Conservation (phyloP, 2,888 invertebrate species). For the Hirtodrosophila confusa region DNA sequence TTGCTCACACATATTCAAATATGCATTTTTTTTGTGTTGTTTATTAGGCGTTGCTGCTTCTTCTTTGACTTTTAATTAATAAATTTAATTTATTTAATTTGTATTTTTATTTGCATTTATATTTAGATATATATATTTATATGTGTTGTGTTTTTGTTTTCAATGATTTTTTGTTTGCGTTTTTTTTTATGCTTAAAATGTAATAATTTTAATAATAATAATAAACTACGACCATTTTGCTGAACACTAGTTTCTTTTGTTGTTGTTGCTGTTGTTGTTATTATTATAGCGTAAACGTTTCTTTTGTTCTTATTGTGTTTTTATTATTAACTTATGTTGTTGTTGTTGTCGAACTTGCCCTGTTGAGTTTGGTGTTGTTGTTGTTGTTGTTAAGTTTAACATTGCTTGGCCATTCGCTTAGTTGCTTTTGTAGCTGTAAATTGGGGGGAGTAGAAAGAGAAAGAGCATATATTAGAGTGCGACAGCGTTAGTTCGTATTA, state of each 20-base stretch:
- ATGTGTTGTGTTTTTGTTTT: slow-evolving; percentile 21
- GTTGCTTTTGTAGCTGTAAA: slow-evolving; percentile 56
- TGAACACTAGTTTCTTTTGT: slow-evolving; percentile 48
- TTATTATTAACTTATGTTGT: slow-evolving; percentile 14
- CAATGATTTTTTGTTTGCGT: slow-evolving; percentile 33
- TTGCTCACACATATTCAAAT: not conserved
- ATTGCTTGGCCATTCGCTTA: slow-evolving; percentile 32
- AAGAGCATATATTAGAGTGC: slow-evolving; percentile 42
- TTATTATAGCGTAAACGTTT: slow-evolving; percentile 14
- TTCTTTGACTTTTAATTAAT: slow-evolving; percentile 45
- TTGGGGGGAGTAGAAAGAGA: slow-evolving; percentile 20
- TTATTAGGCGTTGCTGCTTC: slow-evolving; percentile 1
- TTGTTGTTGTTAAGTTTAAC: slow-evolving; percentile 10
- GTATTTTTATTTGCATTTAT: slow-evolving; percentile 40
- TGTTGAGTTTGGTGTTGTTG: slow-evolving; percentile 12
- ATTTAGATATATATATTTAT: slow-evolving; percentile 29
- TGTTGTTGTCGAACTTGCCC: slow-evolving; percentile 23
- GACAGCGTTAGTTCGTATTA: slow-evolving; percentile 11
- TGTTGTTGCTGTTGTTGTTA: slow-evolving; percentile 20
- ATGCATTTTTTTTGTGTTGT: slow-evolving; percentile 1
- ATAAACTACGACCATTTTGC: slow-evolving; percentile 63
- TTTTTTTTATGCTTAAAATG: slow-evolving; percentile 52
- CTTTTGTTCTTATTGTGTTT: slow-evolving; percentile 15
- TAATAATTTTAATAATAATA: slow-evolving; percentile 59
- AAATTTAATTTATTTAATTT: slow-evolving; percentile 63